A percentile compares a stretch with the other conserved stretches of the same genome.
These are phyloP conservation scores for Nyctibius grandis DNA, from an alignment of 2,797 vertebrate species.

Conservation along the genomic window DNA sequence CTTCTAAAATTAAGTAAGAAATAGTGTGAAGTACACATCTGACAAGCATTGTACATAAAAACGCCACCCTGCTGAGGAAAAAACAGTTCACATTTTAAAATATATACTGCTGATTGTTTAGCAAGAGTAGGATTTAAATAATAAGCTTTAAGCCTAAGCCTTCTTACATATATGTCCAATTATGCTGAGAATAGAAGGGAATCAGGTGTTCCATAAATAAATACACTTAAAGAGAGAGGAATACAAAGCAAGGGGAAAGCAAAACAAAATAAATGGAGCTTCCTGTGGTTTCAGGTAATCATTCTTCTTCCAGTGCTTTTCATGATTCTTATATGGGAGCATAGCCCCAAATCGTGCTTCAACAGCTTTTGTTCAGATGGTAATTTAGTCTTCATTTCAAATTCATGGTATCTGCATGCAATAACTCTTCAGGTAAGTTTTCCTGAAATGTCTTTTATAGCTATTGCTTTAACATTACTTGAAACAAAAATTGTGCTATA, in stretches of 20 bases:
- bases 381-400: slow-evolving; percentile 9
- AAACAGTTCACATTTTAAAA: not conserved
- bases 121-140: not conserved
- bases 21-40: not conserved
- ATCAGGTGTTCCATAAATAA: slow-evolving; percentile 6
- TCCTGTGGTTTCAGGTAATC: not conserved
- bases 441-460: not conserved
- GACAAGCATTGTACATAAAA: not conserved
- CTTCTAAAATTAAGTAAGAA: not conserved
- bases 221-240: not conserved
- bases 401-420: not conserved
- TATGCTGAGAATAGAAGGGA: not conserved
- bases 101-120: not conserved
- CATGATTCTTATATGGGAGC: not conserved
- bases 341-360: not conserved
- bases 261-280: not conserved
- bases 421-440: not conserved
- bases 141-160: not conserved
- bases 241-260: not conserved
- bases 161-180: not conserved
- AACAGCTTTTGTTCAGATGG: slow-evolving; percentile 2
- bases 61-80: not conserved
- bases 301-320: not conserved
- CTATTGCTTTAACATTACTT: not conserved
- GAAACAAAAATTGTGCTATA: not conserved